Evolutionary conservation across 2,797 vertebrate species (phyloP), one percentile per base, ranked within the genome.

Genomic region (Melanotaenia maccullochi): DNA sequence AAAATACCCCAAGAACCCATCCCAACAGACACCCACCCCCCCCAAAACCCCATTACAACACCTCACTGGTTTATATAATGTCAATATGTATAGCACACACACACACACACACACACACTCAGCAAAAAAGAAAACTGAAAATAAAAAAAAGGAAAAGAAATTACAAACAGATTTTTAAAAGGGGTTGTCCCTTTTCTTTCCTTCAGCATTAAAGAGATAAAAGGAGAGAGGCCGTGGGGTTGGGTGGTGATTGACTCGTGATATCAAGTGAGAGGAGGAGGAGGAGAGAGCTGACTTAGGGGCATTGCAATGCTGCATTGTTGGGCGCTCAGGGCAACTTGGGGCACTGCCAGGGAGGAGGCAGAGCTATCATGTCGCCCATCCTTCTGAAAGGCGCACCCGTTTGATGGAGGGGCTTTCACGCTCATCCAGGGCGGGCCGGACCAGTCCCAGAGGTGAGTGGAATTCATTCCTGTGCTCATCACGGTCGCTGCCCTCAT

Each of bases 391-490:
- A 84, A 99, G 96, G 84, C 97, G 94, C 95, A 98, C 97, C 86
- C 97, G 97, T 93, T 99, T 99, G 94, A 99, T 95, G 89, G 97
- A 98, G 71, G 97, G 97, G 89, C 97, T 99, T 95, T 98, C 97
- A 86, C 96, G 96, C 96, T 97, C 97, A 80, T 99, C 96, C 94
- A 96, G 93, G 91, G 96, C 93, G 85, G 97, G 95, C 94, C 97
- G 96, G 90, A 92, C 94, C 95, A 99, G 96, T 95, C 97, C 97
- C 94, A 98, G 96, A 87, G 97, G 97, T 64, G 97, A 98, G 95
- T 99, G 98, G 95, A 99, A 98, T 93, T 99, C 97, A 16, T 96
- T 96, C 91, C 97, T 95, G 93, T 99, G 97, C 76, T 99, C 98
- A 82, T 99, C 98, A 13, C 97, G 96, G 95, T 99, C 97, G 77